phyloP scores from a whole-genome alignment of 2,888 invertebrate genomes.

The Plagodis dolabraria region DNA sequence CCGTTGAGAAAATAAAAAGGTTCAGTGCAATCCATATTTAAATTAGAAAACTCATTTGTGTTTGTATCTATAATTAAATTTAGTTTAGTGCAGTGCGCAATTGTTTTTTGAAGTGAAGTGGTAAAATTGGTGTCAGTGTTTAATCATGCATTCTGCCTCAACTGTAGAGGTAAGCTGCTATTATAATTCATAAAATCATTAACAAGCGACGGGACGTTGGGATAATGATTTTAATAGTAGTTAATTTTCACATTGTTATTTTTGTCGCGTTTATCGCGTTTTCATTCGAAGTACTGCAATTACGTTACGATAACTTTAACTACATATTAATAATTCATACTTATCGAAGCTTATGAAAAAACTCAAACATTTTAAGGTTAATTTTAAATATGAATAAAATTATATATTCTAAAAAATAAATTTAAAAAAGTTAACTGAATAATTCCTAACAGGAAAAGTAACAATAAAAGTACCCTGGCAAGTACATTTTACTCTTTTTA shows the following conservation, averaged over 20 bases:
- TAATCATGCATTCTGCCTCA: slow-evolving; percentile 9
- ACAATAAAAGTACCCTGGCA: no score
- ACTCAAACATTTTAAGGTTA: no score
- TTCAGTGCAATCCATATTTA: slow-evolving; percentile 10
- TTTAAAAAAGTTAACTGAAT: no score
- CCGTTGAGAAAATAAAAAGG: slow-evolving; percentile 16
- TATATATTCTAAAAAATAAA: no score
- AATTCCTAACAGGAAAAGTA: no score
- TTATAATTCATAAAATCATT: slow-evolving; percentile 1
- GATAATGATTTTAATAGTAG: background rate
- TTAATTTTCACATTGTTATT: background rate
- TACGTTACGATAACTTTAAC: no score
- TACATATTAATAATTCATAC: no score
- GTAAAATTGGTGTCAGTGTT: slow-evolving; percentile 42
- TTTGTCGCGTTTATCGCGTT: background rate
- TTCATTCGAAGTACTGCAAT: no score
- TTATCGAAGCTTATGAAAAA: no score
- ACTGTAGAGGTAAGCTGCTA: slow-evolving; percentile 40
- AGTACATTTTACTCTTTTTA: no score
- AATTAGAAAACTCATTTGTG: slow-evolving; percentile 5
- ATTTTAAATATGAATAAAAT: no score
- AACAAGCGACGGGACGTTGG: background rate
- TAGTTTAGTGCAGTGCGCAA: slow-evolving; percentile 44
- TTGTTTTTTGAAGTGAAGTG: slow-evolving; percentile 46
- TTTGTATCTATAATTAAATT: slow-evolving; percentile 11